Conservation (phyloP, 2,113 vertebrate species). For the Neotragus pygmaeus region DNA sequence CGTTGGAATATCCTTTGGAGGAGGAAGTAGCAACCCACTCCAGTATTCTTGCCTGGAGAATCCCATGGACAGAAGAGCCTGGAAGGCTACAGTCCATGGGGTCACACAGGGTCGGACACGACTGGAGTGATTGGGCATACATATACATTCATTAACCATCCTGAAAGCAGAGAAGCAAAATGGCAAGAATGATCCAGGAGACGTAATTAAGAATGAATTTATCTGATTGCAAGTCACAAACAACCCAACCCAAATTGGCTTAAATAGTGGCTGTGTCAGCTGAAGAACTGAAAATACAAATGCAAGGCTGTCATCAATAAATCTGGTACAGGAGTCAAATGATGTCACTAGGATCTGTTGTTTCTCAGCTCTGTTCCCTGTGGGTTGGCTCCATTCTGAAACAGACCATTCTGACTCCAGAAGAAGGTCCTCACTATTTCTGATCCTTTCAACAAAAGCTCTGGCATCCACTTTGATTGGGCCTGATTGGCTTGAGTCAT, state of each 20-base stretch:
- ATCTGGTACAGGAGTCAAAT: background rate
- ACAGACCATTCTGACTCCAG: background rate
- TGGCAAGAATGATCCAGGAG: background rate
- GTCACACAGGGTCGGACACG: background rate
- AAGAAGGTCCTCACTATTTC: background rate
- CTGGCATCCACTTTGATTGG: background rate
- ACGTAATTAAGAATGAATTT: background rate
- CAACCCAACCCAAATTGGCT: background rate
- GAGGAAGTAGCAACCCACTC: background rate
- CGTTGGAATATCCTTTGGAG: background rate
- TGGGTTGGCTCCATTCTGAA: background rate
- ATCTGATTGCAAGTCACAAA: background rate
- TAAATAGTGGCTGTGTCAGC: background rate
- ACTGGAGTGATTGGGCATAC: background rate
- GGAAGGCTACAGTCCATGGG: background rate
- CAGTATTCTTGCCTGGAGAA: background rate
- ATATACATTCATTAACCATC: background rate
- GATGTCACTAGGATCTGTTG: background rate
- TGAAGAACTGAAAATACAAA: background rate
- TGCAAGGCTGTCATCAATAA: background rate
- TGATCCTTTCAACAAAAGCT: background rate
- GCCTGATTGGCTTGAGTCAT: background rate
- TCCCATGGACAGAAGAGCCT: background rate
- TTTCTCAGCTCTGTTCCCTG: background rate
- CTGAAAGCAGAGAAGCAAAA: background rate